Conservation (phyloP, 30 jellyfish, hydroid and myxozoan species). For the Mastigias papua region DNA sequence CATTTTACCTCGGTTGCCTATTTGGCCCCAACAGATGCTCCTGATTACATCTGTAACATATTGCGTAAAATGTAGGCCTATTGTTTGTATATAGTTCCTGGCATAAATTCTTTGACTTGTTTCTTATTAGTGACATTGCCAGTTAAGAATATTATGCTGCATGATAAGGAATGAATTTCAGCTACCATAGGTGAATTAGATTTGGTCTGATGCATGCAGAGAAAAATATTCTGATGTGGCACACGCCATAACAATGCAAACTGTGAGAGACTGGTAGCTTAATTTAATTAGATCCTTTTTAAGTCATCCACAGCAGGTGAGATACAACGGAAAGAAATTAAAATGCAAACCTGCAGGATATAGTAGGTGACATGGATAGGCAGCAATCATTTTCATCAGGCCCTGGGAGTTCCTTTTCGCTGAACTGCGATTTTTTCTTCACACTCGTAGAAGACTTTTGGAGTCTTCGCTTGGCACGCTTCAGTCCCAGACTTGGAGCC, state of each 20-base stretch:
- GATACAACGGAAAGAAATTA: not conserved
- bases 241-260: not conserved
- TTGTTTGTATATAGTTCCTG: no score
- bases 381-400: conserved; percentile 5
- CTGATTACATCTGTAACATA: no score
- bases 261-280: not conserved
- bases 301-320: not conserved
- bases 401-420: not conserved
- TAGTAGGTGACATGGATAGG: conserved; percentile 11
- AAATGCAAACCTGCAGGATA: conserved; percentile 25
- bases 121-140: no score
- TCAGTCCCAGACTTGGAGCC: conserved; percentile 39
- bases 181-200: no score
- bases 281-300: not conserved
- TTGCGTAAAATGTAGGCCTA: no score
- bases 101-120: no score
- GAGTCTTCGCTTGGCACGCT: conserved; percentile 55
- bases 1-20: no score
- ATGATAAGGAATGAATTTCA: no score
- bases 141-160: no score
- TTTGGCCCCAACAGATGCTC: no score
- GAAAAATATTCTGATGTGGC: not conserved
- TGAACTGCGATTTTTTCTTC: conserved; percentile 5
- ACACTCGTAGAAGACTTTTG: not conserved
- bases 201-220: not conserved